These are phyloP conservation scores for Probosciger aterrimus DNA, from an alignment of 2,113 vertebrate genomes.

Conservation along the genomic window DNA sequence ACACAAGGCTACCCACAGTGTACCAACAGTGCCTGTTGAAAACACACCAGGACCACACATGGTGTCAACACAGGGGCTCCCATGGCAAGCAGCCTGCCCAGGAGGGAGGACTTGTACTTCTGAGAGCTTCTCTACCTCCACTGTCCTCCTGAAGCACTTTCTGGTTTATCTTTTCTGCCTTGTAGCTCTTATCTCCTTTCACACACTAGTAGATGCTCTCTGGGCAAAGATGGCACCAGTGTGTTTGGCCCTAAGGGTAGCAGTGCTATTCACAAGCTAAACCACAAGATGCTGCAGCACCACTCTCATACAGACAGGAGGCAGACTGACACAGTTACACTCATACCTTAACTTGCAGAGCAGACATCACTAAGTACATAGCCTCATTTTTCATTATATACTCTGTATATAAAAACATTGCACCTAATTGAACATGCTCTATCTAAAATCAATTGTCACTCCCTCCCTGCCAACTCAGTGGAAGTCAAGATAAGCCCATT, in stretches of 20 bases:
- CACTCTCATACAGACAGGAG: neutral
- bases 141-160: neutral
- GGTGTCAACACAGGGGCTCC: neutral
- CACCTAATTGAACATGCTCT: neutral
- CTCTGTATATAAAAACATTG: neutral
- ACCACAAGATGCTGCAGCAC: neutral
- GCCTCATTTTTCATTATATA: neutral
- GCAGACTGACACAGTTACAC: neutral
- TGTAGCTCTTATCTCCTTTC: neutral
- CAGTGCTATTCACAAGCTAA: neutral
- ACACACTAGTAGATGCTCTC: neutral
- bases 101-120: neutral
- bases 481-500: neutral
- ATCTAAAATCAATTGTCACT: neutral
- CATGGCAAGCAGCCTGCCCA: neutral
- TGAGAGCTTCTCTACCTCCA: neutral
- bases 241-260: neutral
- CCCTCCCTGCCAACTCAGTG: neutral
- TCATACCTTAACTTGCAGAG: neutral
- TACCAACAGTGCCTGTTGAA: neutral
- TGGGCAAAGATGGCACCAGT: neutral
- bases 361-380: neutral
- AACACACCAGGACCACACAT: rapidly evolving
- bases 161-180: neutral
- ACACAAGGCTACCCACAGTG: neutral